Base-by-base conservation (phyloP, 1,140 invertebrate species). In the Paraescarpia echinospica region DNA sequence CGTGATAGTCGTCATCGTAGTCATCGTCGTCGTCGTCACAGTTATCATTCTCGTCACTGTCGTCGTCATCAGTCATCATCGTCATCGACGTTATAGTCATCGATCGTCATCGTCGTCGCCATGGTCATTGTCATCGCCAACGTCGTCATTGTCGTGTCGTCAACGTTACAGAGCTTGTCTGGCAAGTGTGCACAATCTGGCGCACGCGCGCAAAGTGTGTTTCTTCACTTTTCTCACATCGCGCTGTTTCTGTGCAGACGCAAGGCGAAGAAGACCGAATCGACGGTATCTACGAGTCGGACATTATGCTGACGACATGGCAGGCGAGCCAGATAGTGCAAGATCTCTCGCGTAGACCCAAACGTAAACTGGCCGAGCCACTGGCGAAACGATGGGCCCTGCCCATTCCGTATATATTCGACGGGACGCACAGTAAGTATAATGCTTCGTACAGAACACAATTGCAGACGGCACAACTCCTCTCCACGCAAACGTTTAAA, bases 281-380 rank as follows among this genome's bases (percentile, higher is more conserved):
- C 31, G 92, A 91, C 35, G 33, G 31, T 18, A 34, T 93, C 22
- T 91, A 92, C 35, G 93, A 93, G 91, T 95, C 95, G 34, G 95
- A 95, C 93, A 95, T 95, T 27, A 93, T 95, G 34, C 92, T 95
- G 77, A 94, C 93, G 33, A 92, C 93, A 2, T 94, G 95, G 88
- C 95, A 95, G 93, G 95, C 95, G 35, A 92, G 95, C 88, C 90
- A 91, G 88, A 33, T 96, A 35, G 93, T 95, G 90, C 92, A 94
- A 59, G 88, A 94, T 34, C 92, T 93, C 18, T 91, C 92, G 31
- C 93, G 89, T 90, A 41, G 95, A 91, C 93, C 94, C 18, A 96
- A 95, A 88, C 91, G 95, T 51, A 95, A 95, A 92, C 95, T 95
- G 91, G 95, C 95, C 90, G 95, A 95, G 27, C 95, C 95, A 18